Conservation (phyloP, 2,113 vertebrate species). For the Corythaixoides concolor region DNA sequence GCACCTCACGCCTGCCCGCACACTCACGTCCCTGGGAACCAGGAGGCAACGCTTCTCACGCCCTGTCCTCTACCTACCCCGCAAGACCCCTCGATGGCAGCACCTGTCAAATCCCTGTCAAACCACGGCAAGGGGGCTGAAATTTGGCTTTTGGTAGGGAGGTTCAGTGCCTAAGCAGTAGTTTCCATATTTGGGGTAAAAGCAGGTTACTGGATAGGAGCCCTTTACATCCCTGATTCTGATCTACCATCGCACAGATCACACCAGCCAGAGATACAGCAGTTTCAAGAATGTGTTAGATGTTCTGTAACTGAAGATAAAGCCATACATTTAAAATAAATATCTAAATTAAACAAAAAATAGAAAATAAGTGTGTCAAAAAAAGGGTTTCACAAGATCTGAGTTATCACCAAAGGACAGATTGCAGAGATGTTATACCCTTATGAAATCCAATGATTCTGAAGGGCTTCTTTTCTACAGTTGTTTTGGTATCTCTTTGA, state of each 20-base stretch:
- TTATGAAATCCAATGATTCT: not conserved
- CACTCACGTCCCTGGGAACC: not conserved
- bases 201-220: not conserved
- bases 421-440: not conserved
- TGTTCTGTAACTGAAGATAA: not conserved
- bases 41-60: accelerated
- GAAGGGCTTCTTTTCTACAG: not conserved
- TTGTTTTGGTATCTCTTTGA: not conserved
- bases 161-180: not conserved
- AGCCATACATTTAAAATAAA: not conserved
- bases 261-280: not conserved
- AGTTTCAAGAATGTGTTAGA: not conserved
- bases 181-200: not conserved
- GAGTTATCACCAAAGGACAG: not conserved
- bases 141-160: not conserved
- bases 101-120: not conserved
- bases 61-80: not conserved
- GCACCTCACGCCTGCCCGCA: accelerated
- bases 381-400: not conserved
- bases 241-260: accelerated
- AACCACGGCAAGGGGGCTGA: not conserved
- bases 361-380: not conserved
- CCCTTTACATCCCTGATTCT: not conserved
- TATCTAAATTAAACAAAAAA: not conserved
- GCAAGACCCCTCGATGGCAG: not conserved